Base-by-base conservation (phyloP, 1,140 invertebrate species). In the Patella vulgata region DNA sequence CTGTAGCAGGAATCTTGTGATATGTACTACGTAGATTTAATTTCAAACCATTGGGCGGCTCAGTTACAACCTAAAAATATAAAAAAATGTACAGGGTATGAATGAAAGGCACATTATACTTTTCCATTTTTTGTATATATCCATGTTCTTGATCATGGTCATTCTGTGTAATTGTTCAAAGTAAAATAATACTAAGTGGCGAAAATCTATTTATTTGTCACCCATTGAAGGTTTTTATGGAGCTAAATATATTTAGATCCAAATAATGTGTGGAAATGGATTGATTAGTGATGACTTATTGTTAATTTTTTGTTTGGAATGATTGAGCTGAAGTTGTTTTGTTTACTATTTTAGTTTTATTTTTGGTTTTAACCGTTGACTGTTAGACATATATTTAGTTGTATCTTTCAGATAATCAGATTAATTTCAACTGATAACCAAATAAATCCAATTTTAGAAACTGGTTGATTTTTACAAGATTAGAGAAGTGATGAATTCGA, bases 41-140 rank as follows among this genome's bases (percentile, higher is more conserved):
- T 78, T 96, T 95, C 33, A 97, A 78, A 0, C 93, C 93, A 81
- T 93, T 95, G 1, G 93, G 93, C 2, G 93, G 92, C 81, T 95
- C 93, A 2, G 90, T 94, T 1, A 95, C 92, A 81, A 95, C 92
- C 93, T 85, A 42, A 78, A 82, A 21, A 19, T 33, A 58, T 33
- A 42, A 52, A 58, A 47, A 31, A 59, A 21, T 61, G 21, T n/a
- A 48, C 8, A 42, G n/a, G n/a, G 21, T 48, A 3, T 11, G 25
- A 30, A 6, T 48, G 36, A 31, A 59, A 39, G n/a, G n/a, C n/a
- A 14, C 46, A 19, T 14, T 11, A 53, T 14, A 31, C 31, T 14
- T 53, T 25, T 31, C 31, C 14, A 17, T 25, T 53, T 23, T 23
- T 23, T 17, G 14, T 30, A 31, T 52, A 23, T 52, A 3, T 3